Base-by-base conservation (phyloP, 2,888 invertebrate species). In the Zele albiditarsus region DNA sequence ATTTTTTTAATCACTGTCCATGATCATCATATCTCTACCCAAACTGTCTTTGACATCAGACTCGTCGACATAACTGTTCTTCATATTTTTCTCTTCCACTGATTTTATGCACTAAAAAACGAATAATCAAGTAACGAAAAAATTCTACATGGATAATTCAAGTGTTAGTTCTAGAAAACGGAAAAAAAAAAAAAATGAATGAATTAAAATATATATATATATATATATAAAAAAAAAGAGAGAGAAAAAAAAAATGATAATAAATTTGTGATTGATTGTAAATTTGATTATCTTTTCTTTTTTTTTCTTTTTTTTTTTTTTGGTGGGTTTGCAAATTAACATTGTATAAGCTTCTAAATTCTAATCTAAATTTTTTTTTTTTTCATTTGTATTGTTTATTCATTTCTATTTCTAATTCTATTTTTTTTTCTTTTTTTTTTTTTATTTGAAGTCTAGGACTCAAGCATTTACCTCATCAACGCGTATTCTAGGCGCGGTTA, bases 401-500 rank as follows among this genome's bases (percentile, higher is more conserved):
- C n/a, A 57, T 71, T 71, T 20, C 58, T 14, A 46, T 66, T 66
- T 33, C 38, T 38, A 38, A 12, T 49, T 28, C 16, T 53, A 31
- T 49, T n/a, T 23, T 46, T 68, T 23, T 16, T 3, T 46, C n/a
- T 46, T n/a, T n/a, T 46, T 75, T 62, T 25, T 25, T 66, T 42
- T 12, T 31, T 23, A 38, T 65, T 38, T 33, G 16, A 38, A 20
- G 33, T 20, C 5, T 20, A 33, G 20, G 8, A 23, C 38, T 65
- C 23, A 5, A 65, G 20, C 72, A 91, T 92, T 92, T 90, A 95
- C 95, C 86, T 96, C 94, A 80, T 91, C 91, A 63, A 94, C 87
- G 75, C 92, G 91, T 83, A 96, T 94, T 86, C 95, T 91, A 5
- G 94, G 93, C 0, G 94, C 91, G 1, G 91, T 91, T 80, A 96